A percentile compares a stretch with the other conserved stretches of the same genome.
Evolutionary conservation across 2,113 vertebrate species (phyloP).

Genomic region (Myotis davidii): DNA sequence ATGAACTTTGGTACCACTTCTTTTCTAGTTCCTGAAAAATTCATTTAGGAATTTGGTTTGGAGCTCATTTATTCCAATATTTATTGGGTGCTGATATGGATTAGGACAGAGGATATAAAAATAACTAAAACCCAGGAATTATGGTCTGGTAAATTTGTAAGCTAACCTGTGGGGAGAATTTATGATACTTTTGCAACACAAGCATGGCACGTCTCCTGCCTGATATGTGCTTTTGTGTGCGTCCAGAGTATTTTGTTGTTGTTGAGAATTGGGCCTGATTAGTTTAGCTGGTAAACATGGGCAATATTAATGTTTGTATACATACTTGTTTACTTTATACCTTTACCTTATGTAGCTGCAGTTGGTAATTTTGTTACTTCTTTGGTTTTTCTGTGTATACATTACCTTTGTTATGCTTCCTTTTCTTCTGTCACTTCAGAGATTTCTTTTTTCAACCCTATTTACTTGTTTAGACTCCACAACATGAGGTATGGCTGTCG

Average conservation of each 20-base stretch:
- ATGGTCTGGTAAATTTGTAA: background rate
- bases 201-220: background rate
- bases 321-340: background rate
- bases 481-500: background rate
- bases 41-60: background rate
- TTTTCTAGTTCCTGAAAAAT: conserved; percentile 14
- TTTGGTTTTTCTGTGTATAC: background rate
- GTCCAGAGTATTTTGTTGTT: background rate
- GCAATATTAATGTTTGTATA: background rate
- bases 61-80: background rate
- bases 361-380: background rate
- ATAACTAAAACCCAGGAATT: background rate
- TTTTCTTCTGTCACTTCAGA: background rate
- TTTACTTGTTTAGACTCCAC: background rate
- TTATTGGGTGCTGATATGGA: background rate
- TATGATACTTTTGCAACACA: background rate
- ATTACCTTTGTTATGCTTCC: background rate
- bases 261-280: background rate
- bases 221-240: background rate
- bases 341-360: background rate
- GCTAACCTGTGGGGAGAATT: background rate
- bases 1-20: background rate
- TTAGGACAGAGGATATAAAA: background rate
- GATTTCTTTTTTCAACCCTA: background rate
- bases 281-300: background rate